Conservation (phyloP, 2,888 invertebrate genomes). For the Spialia ferax region DNA sequence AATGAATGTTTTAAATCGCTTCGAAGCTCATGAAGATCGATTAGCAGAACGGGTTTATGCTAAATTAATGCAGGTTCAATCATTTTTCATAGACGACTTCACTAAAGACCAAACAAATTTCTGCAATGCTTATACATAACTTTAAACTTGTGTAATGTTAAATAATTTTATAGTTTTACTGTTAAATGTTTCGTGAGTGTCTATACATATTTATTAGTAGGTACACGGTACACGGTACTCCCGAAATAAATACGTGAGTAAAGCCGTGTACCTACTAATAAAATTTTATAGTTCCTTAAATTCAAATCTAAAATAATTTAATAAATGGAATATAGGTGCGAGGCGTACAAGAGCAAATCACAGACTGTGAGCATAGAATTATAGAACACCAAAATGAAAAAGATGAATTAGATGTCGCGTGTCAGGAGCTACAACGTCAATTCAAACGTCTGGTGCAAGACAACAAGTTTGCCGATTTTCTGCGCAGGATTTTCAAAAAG, state of each 20-base stretch:
- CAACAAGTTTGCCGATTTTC: constrained; percentile 92
- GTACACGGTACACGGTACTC: too few relatives aligned
- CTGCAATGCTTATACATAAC: too few relatives aligned
- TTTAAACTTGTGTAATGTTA: too few relatives aligned
- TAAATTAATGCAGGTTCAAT: constrained; percentile 77
- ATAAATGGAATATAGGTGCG: constrained; percentile 13
- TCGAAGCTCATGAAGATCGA: constrained; percentile 89
- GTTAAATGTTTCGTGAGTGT: too few relatives aligned
- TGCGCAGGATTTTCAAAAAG: constrained; percentile 93
- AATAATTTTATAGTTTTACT: too few relatives aligned
- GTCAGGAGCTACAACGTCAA: constrained; percentile 75
- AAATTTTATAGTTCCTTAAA: not conserved
- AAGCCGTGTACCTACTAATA: too few relatives aligned
- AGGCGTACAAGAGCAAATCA: constrained; percentile 81
- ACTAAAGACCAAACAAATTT: not conserved
- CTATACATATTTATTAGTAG: too few relatives aligned
- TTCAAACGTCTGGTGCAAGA: constrained; percentile 88
- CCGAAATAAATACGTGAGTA: too few relatives aligned
- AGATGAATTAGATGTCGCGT: constrained; percentile 57
- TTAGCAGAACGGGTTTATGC: constrained; percentile 87
- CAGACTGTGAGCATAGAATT: constrained; percentile 81
- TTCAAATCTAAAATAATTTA: not conserved
- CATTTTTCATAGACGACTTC: not conserved
- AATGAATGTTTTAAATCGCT: constrained; percentile 90
- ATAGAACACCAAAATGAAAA: constrained; percentile 75